Conservation (phyloP, 2,797 vertebrate species). For the Cyprinodon diabolis region DNA sequence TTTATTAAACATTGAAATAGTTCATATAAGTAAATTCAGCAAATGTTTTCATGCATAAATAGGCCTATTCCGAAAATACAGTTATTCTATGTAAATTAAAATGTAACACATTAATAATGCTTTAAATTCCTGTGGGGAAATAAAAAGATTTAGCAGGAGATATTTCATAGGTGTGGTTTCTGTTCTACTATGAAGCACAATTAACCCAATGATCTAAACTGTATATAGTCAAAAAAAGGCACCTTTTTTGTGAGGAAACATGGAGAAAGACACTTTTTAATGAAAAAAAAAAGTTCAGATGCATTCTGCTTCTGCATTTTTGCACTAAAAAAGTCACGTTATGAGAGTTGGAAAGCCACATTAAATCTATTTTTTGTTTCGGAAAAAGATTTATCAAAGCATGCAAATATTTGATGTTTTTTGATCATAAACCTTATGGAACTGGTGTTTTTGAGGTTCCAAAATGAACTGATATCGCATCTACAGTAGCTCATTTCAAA, state of each 20-base stretch:
- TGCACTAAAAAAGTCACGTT: background rate
- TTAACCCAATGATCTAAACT: background rate
- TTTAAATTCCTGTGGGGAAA: background rate
- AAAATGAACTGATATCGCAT: no score
- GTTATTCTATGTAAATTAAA: background rate
- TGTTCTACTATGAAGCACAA: background rate
- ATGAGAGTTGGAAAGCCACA: background rate
- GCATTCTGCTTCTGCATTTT: background rate
- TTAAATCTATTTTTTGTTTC: conserved; percentile 7
- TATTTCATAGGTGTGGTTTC: background rate
- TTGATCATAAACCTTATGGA: background rate
- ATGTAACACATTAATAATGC: background rate
- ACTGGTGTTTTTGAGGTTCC: no score
- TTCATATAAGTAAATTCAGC: background rate
- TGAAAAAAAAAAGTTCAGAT: background rate
- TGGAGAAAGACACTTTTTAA: background rate
- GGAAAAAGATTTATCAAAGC: background rate
- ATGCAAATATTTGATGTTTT: background rate
- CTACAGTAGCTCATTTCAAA: no score
- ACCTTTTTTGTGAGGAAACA: background rate
- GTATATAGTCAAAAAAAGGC: background rate
- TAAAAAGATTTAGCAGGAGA: background rate
- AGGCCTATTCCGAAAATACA: background rate
- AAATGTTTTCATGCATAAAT: background rate
- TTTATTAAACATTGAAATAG: background rate